A percentile compares a stretch with the other conserved stretches of the same genome.
Evolutionary conservation across 2,888 invertebrate species (phyloP).

Genomic region (Linyphia triangularis): DNA sequence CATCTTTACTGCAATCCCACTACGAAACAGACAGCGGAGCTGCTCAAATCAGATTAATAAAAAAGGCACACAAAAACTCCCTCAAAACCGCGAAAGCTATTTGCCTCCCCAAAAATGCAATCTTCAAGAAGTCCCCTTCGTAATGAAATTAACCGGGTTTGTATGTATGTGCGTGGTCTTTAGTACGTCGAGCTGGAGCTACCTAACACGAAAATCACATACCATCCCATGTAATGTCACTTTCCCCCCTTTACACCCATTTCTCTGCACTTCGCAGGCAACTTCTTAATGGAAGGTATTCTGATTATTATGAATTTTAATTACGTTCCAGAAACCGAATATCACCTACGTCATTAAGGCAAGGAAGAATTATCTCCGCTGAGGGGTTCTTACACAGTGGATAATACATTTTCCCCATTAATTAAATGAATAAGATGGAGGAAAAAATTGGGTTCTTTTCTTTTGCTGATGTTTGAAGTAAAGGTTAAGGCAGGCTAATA

Average conservation of each 20-base stretch:
- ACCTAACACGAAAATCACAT: constrained; percentile 17
- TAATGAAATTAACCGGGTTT: constrained; percentile 61
- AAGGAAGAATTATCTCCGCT: constrained; percentile 39
- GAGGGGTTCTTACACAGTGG: constrained; percentile 6
- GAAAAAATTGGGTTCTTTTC: neutral
- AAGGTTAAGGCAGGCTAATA: constrained; percentile 31
- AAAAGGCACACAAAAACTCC: neutral
- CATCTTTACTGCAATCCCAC: constrained; percentile 11
- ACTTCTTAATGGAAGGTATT: constrained; percentile 60
- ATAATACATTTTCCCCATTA: constrained; percentile 60
- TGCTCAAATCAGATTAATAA: constrained; percentile 6
- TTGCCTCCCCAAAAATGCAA: constrained; percentile 53
- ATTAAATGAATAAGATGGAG: constrained; percentile 49
- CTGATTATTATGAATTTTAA: constrained; percentile 74
- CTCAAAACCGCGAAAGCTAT: constrained; percentile 21
- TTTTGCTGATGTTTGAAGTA: constrained; percentile 26
- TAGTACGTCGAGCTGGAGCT: neutral
- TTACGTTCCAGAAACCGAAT: constrained; percentile 64
- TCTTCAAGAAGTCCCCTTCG: constrained; percentile 25
- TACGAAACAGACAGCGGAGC: neutral
- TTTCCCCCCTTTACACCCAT: constrained; percentile 1
- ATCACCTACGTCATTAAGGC: constrained; percentile 59
- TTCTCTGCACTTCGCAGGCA: neutral
- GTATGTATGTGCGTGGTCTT: neutral
- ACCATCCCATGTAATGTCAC: constrained; percentile 60